These are phyloP conservation scores for Aurelia coerulea DNA, from an alignment of 30 jellyfish, hydroid and myxozoan genomes.

Conservation along the genomic window DNA sequence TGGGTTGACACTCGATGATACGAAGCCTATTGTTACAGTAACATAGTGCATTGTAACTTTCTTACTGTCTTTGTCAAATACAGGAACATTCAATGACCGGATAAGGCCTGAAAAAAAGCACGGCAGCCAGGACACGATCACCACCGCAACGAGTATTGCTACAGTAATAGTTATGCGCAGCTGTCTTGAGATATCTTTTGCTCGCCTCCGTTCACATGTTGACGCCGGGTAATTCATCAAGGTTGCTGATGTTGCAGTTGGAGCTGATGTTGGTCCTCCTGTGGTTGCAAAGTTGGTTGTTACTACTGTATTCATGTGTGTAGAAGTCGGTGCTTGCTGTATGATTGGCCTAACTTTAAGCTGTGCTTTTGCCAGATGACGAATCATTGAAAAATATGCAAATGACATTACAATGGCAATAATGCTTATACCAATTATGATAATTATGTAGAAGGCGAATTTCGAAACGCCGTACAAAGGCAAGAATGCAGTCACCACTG, in stretches of 20 bases:
- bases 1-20: constrained; percentile 54
- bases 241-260: background rate
- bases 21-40: constrained; percentile 38
- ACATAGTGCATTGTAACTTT: constrained; percentile 33
- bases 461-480: constrained; percentile 53
- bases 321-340: background rate
- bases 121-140: constrained; percentile 52
- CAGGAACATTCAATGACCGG: constrained; percentile 29
- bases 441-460: constrained; percentile 10
- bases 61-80: constrained; percentile 14
- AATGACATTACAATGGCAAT: constrained; percentile 23
- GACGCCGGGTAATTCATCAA: background rate
- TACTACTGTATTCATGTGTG: background rate
- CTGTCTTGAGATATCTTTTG: constrained; percentile 35
- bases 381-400: constrained; percentile 31
- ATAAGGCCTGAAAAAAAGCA: constrained; percentile 36
- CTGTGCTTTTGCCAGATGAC: background rate
- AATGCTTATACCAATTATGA: constrained; percentile 16
- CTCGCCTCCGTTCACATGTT: constrained; percentile 4
- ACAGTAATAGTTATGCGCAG: constrained; percentile 54
- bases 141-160: constrained; percentile 23
- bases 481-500: constrained; percentile 30
- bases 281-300: background rate
- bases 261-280: background rate
- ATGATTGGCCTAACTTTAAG: background rate